Base-by-base conservation (phyloP, 2,888 invertebrate genomes). In the Chelonus formosanus region DNA sequence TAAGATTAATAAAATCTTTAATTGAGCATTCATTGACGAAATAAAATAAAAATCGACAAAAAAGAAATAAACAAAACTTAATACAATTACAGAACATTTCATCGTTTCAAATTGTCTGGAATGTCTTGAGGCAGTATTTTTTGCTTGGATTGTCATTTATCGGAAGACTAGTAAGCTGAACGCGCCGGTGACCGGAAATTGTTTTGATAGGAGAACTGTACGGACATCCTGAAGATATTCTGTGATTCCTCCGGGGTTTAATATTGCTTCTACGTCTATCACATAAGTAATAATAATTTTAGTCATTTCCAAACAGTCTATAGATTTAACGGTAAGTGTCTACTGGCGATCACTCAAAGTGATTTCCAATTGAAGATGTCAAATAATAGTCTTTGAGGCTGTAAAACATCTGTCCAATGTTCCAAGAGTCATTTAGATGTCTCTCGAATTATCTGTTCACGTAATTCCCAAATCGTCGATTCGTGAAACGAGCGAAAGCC, bases 401-500 rank as follows among this genome's bases (percentile, higher is more conserved):
- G 34, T 48, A 35, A 35, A 59, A 59, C 35, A 59, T 35, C 44
- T 44, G 7, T 44, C 53, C 32, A 8, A 45, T 20, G 40, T 47
- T n/a, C 45, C 48, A 8, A 10, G 52, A 20, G 55, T 35, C 34
- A 36, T 60, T 60, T 40, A 36, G 32, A n/a, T 52, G 52, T 60
- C 60, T 43, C 52, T 48, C 3, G 31, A 60, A 52, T 50, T 55
- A 47, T 63, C 63, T 36, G 47, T 47, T 36, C 47, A 60, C 48
- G 56, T 56, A 65, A 65, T 60, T 60, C 44, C 50, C 55, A 48
- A 65, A 65, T 54, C 65, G 54, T 65, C 45, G 65, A 65, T 59
- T 65, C 65, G 65, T 65, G 65, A 65, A 65, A 65, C 65, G 48
- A 65, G 59, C 53, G 47, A 54, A 65, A 65, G 65, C 65, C 65